A percentile compares a stretch with the other conserved stretches of the same genome.
phyloP scores from a whole-genome alignment of 2,113 vertebrate genomes.

The Terrapene triunguis region DNA sequence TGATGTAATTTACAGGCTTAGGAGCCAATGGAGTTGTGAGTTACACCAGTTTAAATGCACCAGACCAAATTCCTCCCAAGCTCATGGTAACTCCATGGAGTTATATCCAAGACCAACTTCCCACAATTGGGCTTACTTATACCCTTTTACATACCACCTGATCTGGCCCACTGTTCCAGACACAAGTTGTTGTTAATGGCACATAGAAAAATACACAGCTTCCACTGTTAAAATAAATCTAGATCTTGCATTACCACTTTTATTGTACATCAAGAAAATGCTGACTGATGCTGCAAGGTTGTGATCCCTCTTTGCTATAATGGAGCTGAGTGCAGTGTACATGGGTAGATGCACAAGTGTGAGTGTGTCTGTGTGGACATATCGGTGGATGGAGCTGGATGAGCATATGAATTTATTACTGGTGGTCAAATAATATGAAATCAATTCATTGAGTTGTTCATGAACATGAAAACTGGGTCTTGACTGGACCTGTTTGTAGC shows the following conservation, averaged over 20 bases:
- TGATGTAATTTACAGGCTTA: background rate
- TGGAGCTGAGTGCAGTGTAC: background rate
- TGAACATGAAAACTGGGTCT: background rate
- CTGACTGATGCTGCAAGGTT: constrained; percentile 12
- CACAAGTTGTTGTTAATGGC: background rate
- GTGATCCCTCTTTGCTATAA: background rate
- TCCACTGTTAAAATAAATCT: background rate
- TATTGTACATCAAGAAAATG: background rate
- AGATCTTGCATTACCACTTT: background rate
- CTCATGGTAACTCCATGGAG: background rate
- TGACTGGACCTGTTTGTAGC: background rate
- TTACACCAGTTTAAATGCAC: background rate
- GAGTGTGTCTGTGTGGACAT: background rate
- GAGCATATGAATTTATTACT: background rate
- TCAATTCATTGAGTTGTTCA: background rate
- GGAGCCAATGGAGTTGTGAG: background rate
- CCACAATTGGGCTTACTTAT: background rate
- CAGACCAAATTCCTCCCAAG: background rate
- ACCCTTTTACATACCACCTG: background rate
- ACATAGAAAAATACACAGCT: background rate
- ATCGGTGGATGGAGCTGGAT: background rate
- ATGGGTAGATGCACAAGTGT: background rate
- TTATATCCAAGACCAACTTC: background rate
- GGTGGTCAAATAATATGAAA: background rate
- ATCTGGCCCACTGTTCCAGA: background rate